phyloP scores from a whole-genome alignment of 1,140 invertebrate genomes.

The Bathynomus jamesi region DNA sequence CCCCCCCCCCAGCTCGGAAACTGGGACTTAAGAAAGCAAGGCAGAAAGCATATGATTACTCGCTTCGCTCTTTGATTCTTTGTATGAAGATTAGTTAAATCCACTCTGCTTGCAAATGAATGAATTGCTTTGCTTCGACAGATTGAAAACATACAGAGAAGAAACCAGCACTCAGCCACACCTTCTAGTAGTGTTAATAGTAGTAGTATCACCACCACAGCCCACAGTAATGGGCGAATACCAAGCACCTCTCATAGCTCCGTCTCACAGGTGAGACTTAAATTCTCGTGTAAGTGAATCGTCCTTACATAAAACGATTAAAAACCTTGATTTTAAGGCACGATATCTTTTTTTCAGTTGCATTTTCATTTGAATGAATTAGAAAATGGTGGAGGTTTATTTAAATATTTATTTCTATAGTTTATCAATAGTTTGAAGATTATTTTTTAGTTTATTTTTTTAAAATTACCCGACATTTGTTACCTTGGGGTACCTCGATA shows the following conservation, averaged over 20 bases:
- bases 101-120: neutral
- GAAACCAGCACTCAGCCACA: neutral
- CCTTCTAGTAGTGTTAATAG: neutral
- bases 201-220: neutral
- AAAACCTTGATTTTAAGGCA: no score
- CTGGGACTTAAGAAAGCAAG: no score
- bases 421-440: no score
- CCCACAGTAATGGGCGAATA: neutral
- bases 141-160: neutral
- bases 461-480: no score
- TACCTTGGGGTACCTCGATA: no score
- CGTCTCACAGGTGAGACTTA: neutral
- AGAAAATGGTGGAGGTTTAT: no score
- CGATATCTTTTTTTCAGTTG: no score
- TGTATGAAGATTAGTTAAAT: neutral
- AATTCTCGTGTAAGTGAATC: neutral
- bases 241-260: neutral
- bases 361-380: no score
- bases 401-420: no score
- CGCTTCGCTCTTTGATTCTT: neutral
- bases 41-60: neutral
- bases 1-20: no score
- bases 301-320: no score
- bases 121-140: neutral
- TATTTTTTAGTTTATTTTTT: no score